Percentiles rank a stretch among this genome's conserved stretches.
Conservation (phyloP, 1,140 invertebrate genomes). For the Rhynchophorus ferrugineus region DNA sequence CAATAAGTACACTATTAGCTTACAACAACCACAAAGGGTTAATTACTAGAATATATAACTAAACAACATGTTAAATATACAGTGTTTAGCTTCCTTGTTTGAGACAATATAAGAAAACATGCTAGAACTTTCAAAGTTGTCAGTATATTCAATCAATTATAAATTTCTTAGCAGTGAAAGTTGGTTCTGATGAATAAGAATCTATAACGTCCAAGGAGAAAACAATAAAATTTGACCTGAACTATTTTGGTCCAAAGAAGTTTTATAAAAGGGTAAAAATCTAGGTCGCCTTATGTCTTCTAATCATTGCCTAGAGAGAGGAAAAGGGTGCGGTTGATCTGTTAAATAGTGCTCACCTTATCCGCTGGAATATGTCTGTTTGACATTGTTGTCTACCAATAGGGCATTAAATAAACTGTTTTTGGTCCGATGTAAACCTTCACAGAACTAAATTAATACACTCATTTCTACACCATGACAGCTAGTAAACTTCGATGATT, state of each 20-base stretch:
- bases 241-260: constrained; percentile 1
- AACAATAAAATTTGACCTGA: neutral
- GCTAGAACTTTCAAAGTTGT: neutral
- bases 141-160: neutral
- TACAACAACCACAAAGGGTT: too few species aligned
- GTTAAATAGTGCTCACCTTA: constrained; percentile 17
- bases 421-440: constrained; percentile 7
- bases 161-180: constrained; percentile 5
- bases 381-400: constrained; percentile 22
- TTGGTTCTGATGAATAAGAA: constrained; percentile 9
- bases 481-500: constrained; percentile 18
- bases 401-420: constrained; percentile 17
- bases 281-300: constrained; percentile 27
- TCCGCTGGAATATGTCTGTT: constrained; percentile 28
- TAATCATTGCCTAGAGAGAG: constrained; percentile 19
- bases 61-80: too few species aligned
- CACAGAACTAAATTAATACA: constrained; percentile 18
- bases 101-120: too few species aligned
- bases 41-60: too few species aligned
- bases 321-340: constrained; percentile 26
- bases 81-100: too few species aligned
- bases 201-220: constrained; percentile 1
- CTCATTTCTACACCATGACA: constrained; percentile 22
- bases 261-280: constrained; percentile 17
- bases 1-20: too few species aligned